phyloP scores from a whole-genome alignment of 2,797 vertebrate genomes.

The Pangasius krempfi region DNA sequence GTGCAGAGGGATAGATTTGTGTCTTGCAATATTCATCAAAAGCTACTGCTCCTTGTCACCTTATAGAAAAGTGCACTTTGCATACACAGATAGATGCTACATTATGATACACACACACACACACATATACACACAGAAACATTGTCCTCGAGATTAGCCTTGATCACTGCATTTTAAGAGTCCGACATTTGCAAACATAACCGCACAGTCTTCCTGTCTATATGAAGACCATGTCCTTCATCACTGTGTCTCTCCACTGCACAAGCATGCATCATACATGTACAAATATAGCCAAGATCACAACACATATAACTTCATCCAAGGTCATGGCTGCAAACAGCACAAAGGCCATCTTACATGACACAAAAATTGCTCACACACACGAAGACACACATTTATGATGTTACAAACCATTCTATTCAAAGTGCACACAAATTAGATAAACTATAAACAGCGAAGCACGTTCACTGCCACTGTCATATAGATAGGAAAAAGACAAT shows the following conservation, averaged over 20 bases:
- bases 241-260: constrained; percentile 4
- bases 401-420: constrained; percentile 12
- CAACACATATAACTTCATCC: background rate
- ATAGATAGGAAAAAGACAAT: constrained; percentile 4
- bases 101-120: background rate
- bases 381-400: background rate
- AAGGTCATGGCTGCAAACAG: background rate
- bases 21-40: constrained; percentile 44
- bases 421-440: background rate
- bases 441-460: background rate
- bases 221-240: constrained; percentile 44
- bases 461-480: background rate
- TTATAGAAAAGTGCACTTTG: constrained; percentile 45
- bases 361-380: background rate
- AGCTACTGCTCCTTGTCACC: constrained; percentile 10
- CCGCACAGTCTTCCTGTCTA: constrained; percentile 8
- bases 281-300: background rate
- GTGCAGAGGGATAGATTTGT: background rate
- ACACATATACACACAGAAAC: background rate
- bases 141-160: background rate
- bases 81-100: background rate
- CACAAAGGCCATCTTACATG: constrained; percentile 8
- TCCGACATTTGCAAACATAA: background rate
- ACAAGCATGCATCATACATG: constrained; percentile 24
- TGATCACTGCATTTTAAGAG: background rate